A percentile compares a stretch with the other conserved stretches of the same genome.
Evolutionary conservation across 2,113 vertebrate species (phyloP).

Genomic region (Prunella himalayana): DNA sequence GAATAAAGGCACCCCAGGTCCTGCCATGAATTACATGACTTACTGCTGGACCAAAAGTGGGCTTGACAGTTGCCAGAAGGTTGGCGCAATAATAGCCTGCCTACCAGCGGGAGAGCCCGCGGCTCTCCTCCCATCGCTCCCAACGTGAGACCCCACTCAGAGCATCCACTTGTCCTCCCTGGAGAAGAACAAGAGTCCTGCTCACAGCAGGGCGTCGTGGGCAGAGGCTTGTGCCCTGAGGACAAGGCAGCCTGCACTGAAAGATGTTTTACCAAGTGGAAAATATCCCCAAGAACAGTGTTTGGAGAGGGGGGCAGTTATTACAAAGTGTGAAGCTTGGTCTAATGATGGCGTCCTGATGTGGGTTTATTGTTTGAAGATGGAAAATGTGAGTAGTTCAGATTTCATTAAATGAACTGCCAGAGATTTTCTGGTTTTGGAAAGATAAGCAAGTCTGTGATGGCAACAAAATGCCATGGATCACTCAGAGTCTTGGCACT

Average conservation of each 20-base stretch:
- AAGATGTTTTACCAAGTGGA: not conserved
- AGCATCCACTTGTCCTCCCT: not conserved
- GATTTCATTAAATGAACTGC: conserved; percentile 30
- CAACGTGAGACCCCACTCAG: not conserved
- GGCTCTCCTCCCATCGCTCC: not conserved
- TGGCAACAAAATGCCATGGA: not conserved
- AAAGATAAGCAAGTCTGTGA: not conserved
- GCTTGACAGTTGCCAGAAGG: conserved; percentile 73
- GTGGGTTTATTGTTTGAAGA: conserved; percentile 63
- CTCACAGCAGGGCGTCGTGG: not conserved
- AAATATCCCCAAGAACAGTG: not conserved
- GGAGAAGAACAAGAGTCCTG: not conserved
- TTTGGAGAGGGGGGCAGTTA: not conserved
- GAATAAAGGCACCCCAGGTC: conserved; percentile 67
- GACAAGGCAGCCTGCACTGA: not conserved
- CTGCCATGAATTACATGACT: conserved; percentile 67
- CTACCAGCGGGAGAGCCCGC: not conserved
- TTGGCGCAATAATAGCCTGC: conserved; percentile 52
- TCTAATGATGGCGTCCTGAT: conserved; percentile 60
- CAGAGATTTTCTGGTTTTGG: not conserved
- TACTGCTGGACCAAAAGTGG: conserved; percentile 68
- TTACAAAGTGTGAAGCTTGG: conserved; percentile 40
- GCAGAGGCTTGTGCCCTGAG: not conserved
- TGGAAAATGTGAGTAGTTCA: conserved; percentile 26
- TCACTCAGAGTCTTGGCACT: not conserved